These are phyloP conservation scores for Dryas iulia DNA, from an alignment of 1,140 invertebrate genomes.

Conservation along the genomic window DNA sequence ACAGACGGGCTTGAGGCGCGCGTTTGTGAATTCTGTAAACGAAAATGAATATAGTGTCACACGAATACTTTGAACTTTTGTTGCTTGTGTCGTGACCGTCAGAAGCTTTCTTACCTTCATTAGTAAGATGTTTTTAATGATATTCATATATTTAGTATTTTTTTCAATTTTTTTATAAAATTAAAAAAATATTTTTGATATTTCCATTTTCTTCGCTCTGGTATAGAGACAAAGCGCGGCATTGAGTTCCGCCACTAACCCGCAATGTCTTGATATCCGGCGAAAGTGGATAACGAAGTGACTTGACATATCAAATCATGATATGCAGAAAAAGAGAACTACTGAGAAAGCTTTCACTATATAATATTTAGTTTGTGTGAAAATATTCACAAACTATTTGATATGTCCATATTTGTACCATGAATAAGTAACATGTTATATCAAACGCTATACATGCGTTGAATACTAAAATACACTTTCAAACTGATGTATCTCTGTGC, in stretches of 20 bases:
- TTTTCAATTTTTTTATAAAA: neutral
- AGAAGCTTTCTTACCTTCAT: neutral
- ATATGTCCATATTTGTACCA: neutral
- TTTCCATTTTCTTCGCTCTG: too few species aligned
- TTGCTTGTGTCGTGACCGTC: neutral
- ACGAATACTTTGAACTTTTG: neutral
- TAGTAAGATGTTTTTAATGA: neutral
- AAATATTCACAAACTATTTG: too few species aligned
- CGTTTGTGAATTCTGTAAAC: neutral
- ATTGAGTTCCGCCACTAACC: too few species aligned
- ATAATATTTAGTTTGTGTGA: too few species aligned
- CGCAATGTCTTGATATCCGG: too few species aligned
- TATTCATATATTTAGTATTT: neutral
- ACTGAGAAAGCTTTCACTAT: too few species aligned
- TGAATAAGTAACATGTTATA: constrained; percentile 2
- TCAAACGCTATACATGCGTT: neutral
- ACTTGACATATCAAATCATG: too few species aligned
- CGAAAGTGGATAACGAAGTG: too few species aligned
- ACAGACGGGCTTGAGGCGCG: neutral
- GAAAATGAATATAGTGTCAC: neutral
- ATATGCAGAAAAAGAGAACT: too few species aligned
- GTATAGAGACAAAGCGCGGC: too few species aligned
- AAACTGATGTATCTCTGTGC: neutral
- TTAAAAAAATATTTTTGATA: too few species aligned
- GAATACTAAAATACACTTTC: neutral